These are phyloP conservation scores for Branchellion lobata DNA, from an alignment of 2,888 invertebrate genomes.

Conservation along the genomic window DNA sequence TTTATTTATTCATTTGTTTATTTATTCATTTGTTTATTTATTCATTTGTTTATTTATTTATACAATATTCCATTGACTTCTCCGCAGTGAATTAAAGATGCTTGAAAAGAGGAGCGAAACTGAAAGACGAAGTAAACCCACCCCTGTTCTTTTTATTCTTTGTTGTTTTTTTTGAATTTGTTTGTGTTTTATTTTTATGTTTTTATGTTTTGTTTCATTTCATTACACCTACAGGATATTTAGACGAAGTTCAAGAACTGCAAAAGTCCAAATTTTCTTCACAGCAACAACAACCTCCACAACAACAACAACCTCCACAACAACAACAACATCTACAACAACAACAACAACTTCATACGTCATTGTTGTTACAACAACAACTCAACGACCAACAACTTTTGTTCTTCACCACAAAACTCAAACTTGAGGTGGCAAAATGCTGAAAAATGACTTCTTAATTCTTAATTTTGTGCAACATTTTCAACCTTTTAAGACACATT, in stretches of 20 bases:
- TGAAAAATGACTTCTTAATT: too few relatives aligned
- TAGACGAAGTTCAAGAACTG: neutral
- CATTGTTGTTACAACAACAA: constrained; percentile 3
- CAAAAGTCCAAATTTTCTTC: neutral
- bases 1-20: too few relatives aligned
- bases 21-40: too few relatives aligned
- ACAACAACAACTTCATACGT: neutral
- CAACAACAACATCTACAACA: neutral
- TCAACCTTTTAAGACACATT: too few relatives aligned
- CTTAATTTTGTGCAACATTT: too few relatives aligned
- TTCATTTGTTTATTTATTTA: too few relatives aligned
- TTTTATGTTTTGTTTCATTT: too few relatives aligned
- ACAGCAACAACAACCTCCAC: neutral
- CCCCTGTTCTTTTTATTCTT: too few relatives aligned
- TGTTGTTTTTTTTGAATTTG: too few relatives aligned
- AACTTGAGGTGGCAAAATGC: neutral
- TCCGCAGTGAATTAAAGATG: neutral
- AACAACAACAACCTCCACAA: neutral
- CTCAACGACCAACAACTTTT: constrained; percentile 6
- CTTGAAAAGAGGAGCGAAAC: neutral
- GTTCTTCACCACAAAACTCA: neutral
- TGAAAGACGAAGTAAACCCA: neutral
- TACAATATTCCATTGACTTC: too few relatives aligned
- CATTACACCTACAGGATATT: neutral
- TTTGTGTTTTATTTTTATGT: too few relatives aligned